Evolutionary conservation across 1,140 invertebrate genomes (phyloP), one percentile per base, ranked within the genome.

Genomic region (Lucilia cuprina): DNA sequence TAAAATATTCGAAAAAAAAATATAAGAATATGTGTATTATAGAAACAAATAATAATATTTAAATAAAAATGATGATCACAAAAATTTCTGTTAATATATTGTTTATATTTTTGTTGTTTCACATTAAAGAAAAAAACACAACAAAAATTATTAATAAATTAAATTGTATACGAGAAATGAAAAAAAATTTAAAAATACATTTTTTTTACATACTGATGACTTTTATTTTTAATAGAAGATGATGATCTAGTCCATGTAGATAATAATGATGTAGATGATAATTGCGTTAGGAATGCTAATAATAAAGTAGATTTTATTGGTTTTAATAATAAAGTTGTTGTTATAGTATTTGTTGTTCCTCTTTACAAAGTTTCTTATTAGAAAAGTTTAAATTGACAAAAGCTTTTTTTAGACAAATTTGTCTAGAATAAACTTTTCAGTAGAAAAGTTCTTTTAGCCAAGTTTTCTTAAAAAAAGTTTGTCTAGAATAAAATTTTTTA

Each of bases 51-150:
- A 12, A 21, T n/a, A 60, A 60, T 70, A 70, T 70, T 70, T 21
- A 70, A 70, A 70, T 70, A 70, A 70, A 70, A 60, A 21, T 70
- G 65, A 70, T 70, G 65, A 70, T 25, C 65, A 70, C n/a, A 70
- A 70, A 30, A 70, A 70, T 70, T 25, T 70, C 19, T 41, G 25
- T 41, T 8, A 41, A 41, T 41, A 41, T 41, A 41, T 10, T 70
- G 65, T 70, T 70, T 70, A 21, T 70, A 17, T 70, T 21, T 70
- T 70, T 70, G 17, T 70, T 70, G 65, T 70, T 41, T 41, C 41
- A 41, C 10, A 41, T 41, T 41, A 10, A 41, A 41, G 41, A 41
- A 41, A 41, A 41, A 7, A 41, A 55, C 8, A n/a, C 50, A 55
- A 55, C 0, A 55, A 55, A 55, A 55, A 41, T 41, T 41, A 41